Percentiles rank a stretch among this genome's conserved stretches.
Conservation (phyloP, 2,888 invertebrate species). For the Desoria tigrina region DNA sequence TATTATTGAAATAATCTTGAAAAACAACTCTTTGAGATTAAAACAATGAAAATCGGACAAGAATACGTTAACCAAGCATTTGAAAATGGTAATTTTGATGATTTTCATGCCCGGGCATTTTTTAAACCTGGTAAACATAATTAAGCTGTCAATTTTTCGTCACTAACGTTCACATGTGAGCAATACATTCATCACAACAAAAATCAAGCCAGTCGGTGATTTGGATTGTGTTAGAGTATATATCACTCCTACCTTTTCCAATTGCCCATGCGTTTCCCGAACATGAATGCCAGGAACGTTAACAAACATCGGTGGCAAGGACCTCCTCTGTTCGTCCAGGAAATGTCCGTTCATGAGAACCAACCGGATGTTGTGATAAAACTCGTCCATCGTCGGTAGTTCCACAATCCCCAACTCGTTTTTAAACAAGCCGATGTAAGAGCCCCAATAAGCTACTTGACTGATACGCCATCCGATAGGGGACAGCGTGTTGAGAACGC, state of each 20-base stretch:
- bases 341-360: constrained; percentile 25
- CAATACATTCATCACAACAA: too few species aligned
- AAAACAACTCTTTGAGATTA: too few species aligned
- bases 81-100: too few species aligned
- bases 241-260: neutral
- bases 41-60: too few species aligned
- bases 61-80: too few species aligned
- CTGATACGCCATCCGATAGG: constrained; percentile 4
- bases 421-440: neutral
- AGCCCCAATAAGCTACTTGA: neutral
- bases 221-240: too few species aligned
- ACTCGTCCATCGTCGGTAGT: constrained; percentile 14
- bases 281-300: constrained; percentile 19
- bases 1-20: too few species aligned
- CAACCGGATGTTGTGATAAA: constrained; percentile 25
- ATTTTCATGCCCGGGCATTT: too few species aligned
- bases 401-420: constrained; percentile 5
- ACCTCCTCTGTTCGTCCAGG: constrained; percentile 21
- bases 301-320: constrained; percentile 31
- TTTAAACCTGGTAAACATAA: too few species aligned
- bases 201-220: too few species aligned
- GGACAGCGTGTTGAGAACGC: constrained; percentile 17
- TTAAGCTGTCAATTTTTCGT: too few species aligned
- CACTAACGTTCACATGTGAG: too few species aligned
- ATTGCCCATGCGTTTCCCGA: neutral